Evolutionary conservation across 2,113 vertebrate species (phyloP).

Genomic region (Dromaius novaehollandiae): DNA sequence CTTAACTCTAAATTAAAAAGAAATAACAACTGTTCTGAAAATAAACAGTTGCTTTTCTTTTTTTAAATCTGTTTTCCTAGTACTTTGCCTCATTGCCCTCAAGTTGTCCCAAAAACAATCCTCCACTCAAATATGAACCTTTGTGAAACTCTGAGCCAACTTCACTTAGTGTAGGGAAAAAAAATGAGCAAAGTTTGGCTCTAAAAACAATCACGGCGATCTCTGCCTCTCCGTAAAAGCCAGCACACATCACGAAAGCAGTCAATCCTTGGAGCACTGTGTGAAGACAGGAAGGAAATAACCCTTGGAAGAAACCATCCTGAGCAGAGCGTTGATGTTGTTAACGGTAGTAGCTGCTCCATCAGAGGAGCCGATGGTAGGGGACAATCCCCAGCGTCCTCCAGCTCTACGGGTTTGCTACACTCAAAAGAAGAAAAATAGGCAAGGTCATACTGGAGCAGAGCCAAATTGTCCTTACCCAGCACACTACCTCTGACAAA

Average conservation of each 20-base stretch:
- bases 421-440: accelerated
- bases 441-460: accelerated
- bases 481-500: not conserved
- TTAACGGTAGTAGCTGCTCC: accelerated
- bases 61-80: not conserved
- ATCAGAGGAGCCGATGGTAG: accelerated
- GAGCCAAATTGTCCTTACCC: not conserved
- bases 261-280: not conserved
- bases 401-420: not conserved
- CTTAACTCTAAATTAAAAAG: not conserved
- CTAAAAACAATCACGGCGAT: accelerated
- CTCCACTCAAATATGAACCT: accelerated
- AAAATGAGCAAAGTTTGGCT: not conserved
- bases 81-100: not conserved
- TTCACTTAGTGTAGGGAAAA: not conserved
- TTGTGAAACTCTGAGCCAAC: not conserved
- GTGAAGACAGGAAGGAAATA: not conserved
- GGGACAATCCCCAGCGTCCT: not conserved
- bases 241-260: not conserved
- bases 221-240: not conserved
- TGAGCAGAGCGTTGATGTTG: not conserved
- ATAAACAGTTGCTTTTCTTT: not conserved
- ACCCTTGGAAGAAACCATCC: not conserved
- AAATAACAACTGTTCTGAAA: not conserved
- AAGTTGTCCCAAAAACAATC: not conserved